phyloP scores from a whole-genome alignment of 2,888 invertebrate genomes.

The Drosophila kambysellisi region DNA sequence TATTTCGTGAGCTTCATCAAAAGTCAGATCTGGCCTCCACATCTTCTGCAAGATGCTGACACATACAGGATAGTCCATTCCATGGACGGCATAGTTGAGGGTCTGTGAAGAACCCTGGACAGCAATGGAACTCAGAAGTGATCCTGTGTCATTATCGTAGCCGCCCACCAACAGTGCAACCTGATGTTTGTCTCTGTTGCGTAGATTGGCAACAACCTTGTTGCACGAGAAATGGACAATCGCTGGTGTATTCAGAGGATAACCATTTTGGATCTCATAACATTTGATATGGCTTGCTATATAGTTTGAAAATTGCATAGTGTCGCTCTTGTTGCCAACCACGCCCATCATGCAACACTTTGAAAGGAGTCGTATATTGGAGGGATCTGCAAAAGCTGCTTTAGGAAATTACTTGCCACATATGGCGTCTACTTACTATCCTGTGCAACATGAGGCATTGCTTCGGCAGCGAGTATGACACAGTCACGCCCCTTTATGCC shows the following conservation, averaged over 20 bases:
- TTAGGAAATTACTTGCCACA: neutral
- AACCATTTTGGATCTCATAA: constrained; percentile 98
- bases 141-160: constrained; percentile 92
- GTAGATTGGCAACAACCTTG: constrained; percentile 94
- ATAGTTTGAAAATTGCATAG: constrained; percentile 97
- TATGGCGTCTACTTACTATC: constrained; percentile 32
- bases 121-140: constrained; percentile 95
- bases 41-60: constrained; percentile 95
- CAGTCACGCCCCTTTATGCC: constrained; percentile 95
- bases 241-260: constrained; percentile 94
- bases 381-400: constrained; percentile 88
- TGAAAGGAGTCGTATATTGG: constrained; percentile 95
- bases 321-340: constrained; percentile 95
- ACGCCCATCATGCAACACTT: constrained; percentile 94
- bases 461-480: constrained; percentile 94
- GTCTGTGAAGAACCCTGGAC: constrained; percentile 94
- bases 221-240: constrained; percentile 95
- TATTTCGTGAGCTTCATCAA: constrained; percentile 91
- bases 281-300: constrained; percentile 97
- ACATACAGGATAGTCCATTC: constrained; percentile 95
- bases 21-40: constrained; percentile 90
- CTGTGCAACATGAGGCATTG: constrained; percentile 94
- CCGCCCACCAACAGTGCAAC: constrained; percentile 59
- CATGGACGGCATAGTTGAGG: constrained; percentile 94
- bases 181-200: constrained; percentile 87